Evolutionary conservation across 2,888 invertebrate genomes (phyloP).

Genomic region (Augiades crinisus): DNA sequence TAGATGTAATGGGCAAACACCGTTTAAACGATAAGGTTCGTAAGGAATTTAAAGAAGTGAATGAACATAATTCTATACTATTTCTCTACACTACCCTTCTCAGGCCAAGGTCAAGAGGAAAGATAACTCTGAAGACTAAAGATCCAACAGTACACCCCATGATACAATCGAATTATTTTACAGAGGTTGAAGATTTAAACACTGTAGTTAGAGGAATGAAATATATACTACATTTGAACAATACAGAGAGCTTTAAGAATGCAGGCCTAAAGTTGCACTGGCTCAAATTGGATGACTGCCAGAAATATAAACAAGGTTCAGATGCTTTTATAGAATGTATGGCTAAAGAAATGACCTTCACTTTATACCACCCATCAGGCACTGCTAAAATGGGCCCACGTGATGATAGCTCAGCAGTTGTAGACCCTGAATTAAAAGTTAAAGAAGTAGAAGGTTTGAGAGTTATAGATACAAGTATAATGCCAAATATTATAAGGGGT

Average conservation of each 20-base stretch:
- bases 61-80: constrained; percentile 50
- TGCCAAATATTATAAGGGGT: constrained; percentile 83
- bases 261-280: constrained; percentile 49
- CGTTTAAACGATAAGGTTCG: constrained; percentile 44
- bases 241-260: constrained; percentile 49
- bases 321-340: constrained; percentile 31
- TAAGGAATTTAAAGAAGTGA: constrained; percentile 44
- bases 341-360: constrained; percentile 45
- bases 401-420: constrained; percentile 27
- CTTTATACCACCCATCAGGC: constrained; percentile 87
- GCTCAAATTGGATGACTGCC: constrained; percentile 55
- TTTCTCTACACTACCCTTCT: constrained; percentile 81
- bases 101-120: constrained; percentile 85
- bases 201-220: constrained; percentile 46
- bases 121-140: constrained; percentile 80
- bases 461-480: constrained; percentile 85
- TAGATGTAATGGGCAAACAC: constrained; percentile 48
- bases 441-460: constrained; percentile 65
- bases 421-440: constrained; percentile 29
- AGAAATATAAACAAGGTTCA: constrained; percentile 39
- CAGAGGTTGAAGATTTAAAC: constrained; percentile 75
- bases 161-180: constrained; percentile 82
- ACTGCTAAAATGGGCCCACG: constrained; percentile 83
- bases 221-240: constrained; percentile 41
- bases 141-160: constrained; percentile 72